These are phyloP conservation scores for Hoplostethus atlanticus DNA, from an alignment of 2,797 vertebrate genomes.

Conservation along the genomic window DNA sequence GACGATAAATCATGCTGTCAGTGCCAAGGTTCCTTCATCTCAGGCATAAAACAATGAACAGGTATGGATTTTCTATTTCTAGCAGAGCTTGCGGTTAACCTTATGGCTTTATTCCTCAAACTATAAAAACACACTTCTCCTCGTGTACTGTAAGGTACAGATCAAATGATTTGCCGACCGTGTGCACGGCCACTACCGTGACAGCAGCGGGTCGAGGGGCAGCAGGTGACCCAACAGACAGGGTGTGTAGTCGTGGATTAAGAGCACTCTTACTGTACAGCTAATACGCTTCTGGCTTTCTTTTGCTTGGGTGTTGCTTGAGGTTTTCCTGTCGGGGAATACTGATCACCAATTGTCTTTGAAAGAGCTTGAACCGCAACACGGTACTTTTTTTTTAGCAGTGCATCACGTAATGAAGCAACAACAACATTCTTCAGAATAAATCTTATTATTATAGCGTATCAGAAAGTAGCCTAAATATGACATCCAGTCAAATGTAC, in stretches of 20 bases:
- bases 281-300: slow-evolving; percentile 53
- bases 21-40: too few relatives aligned
- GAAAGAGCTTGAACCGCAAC: background rate
- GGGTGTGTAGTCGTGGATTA: slow-evolving; percentile 53
- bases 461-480: background rate
- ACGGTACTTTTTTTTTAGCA: too few relatives aligned
- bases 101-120: background rate
- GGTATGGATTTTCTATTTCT: too few relatives aligned
- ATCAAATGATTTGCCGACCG: slow-evolving; percentile 8
- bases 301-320: slow-evolving; percentile 2
- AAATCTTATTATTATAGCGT: slow-evolving; percentile 6
- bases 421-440: slow-evolving; percentile 7
- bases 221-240: slow-evolving; percentile 53
- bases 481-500: background rate
- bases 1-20: too few relatives aligned
- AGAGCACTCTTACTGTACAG: slow-evolving; percentile 38
- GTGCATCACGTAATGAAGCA: background rate
- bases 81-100: too few relatives aligned
- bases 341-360: background rate
- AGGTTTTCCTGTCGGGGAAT: slow-evolving; percentile 1
- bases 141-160: background rate
- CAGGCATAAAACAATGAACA: too few relatives aligned
- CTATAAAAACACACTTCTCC: background rate
- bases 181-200: background rate
- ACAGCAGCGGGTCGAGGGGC: slow-evolving; percentile 42